Evolutionary conservation across 2,113 vertebrate species (phyloP).

Genomic region (Silurus glanis): DNA sequence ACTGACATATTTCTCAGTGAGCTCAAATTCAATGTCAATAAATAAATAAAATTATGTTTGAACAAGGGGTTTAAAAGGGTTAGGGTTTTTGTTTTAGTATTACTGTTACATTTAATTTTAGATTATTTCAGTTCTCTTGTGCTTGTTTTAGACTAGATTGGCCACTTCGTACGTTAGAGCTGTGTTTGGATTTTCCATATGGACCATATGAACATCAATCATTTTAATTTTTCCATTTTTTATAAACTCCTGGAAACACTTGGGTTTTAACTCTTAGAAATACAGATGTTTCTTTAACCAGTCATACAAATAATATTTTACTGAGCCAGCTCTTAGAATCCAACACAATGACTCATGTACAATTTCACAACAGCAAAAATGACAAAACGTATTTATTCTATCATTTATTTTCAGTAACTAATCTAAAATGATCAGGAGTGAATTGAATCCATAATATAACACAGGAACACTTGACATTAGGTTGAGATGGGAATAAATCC

Average conservation of each 20-base stretch:
- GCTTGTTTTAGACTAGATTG: background rate
- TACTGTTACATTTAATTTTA: background rate
- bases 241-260: background rate
- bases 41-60: background rate
- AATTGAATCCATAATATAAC: background rate
- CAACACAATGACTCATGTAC: background rate
- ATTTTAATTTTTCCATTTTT: background rate
- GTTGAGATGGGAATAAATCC: slow-evolving; percentile 2
- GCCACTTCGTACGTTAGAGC: no score
- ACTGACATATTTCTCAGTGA: background rate
- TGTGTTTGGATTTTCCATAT: no score
- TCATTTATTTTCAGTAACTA: background rate
- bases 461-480: slow-evolving; percentile 13
- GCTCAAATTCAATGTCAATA: no score
- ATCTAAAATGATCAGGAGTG: background rate
- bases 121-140: background rate
- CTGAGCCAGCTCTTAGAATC: background rate
- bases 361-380: background rate
- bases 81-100: no score
- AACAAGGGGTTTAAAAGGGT: no score
- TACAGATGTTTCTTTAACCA: background rate
- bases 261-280: background rate
- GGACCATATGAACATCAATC: background rate
- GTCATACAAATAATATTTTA: background rate
- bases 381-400: background rate